Percentiles rank a stretch among this genome's conserved stretches.
Conservation (phyloP, 2,113 vertebrate species). For the cattle (Bos taurus) region DNA sequence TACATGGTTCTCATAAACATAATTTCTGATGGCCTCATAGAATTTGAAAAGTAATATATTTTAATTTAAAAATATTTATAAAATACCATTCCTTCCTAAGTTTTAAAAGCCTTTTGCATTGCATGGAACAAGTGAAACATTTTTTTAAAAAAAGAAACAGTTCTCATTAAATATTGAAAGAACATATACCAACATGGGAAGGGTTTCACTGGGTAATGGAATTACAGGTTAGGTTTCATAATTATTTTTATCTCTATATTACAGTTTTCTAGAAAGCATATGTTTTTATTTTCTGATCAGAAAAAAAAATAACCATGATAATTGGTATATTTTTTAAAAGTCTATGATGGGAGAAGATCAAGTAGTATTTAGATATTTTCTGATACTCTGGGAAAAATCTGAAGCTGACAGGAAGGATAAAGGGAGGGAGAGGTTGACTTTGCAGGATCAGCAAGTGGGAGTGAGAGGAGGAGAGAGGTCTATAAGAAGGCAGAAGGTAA, state of each 20-base stretch:
- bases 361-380: background rate
- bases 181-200: background rate
- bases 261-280: background rate
- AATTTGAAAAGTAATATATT: background rate
- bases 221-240: background rate
- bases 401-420: background rate
- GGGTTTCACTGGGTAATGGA: background rate
- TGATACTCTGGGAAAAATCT: background rate
- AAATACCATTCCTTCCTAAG: background rate
- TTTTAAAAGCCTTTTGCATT: background rate
- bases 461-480: background rate
- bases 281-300: background rate
- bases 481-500: background rate
- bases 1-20: background rate
- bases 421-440: background rate
- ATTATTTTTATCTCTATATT: background rate
- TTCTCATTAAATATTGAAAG: constrained; percentile 22
- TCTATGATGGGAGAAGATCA: background rate
- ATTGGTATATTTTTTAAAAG: background rate
- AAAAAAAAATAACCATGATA: background rate
- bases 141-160: background rate
- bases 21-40: background rate
- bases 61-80: background rate
- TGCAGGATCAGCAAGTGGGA: background rate
- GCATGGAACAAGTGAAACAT: background rate